Percentiles rank a stretch among this genome's conserved stretches.
These are phyloP conservation scores for Strigamia crassipes DNA, from an alignment of 2,888 invertebrate genomes.

Conservation along the genomic window DNA sequence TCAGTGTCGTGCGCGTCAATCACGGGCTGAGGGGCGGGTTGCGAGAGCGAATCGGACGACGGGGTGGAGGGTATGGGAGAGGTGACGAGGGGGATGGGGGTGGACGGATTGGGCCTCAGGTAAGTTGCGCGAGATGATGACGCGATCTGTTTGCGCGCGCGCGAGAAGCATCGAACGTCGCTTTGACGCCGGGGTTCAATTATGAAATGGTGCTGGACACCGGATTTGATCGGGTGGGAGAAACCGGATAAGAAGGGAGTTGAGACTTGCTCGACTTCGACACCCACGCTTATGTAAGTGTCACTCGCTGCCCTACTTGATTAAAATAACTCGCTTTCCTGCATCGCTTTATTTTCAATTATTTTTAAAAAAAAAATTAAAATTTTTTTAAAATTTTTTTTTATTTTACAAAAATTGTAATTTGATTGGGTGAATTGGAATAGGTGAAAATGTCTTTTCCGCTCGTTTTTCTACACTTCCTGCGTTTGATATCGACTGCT, in stretches of 20 bases:
- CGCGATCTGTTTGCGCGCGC: slow-evolving; percentile 42
- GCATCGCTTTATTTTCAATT: background rate
- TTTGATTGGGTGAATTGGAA: slow-evolving; percentile 14
- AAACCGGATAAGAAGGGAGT: background rate
- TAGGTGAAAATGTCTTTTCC: slow-evolving; percentile 39
- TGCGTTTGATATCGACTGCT: slow-evolving; percentile 19
- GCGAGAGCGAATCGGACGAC: slow-evolving; percentile 25
- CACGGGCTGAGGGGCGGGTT: slow-evolving; percentile 14
- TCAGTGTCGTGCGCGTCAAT: slow-evolving; percentile 46
- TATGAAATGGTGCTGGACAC: slow-evolving; percentile 3
- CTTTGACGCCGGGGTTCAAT: slow-evolving; percentile 13
- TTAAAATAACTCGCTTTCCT: background rate
- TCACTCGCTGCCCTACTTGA: background rate
- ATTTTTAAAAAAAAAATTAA: too few relatives aligned
- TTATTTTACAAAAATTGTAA: background rate
- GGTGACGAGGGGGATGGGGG: background rate
- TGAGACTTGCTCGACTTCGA: background rate
- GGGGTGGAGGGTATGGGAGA: background rate
- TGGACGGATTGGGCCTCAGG: background rate
- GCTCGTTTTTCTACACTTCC: slow-evolving; percentile 5
- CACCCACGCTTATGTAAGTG: background rate
- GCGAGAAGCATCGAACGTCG: background rate
- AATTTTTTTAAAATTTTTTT: background rate
- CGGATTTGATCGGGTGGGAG: slow-evolving; percentile 3
- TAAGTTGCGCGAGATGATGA: slow-evolving; percentile 42